Evolutionary conservation across 2,888 invertebrate species (phyloP), one percentile per base, ranked within the genome.

Genomic region (Steinernema scapterisci): DNA sequence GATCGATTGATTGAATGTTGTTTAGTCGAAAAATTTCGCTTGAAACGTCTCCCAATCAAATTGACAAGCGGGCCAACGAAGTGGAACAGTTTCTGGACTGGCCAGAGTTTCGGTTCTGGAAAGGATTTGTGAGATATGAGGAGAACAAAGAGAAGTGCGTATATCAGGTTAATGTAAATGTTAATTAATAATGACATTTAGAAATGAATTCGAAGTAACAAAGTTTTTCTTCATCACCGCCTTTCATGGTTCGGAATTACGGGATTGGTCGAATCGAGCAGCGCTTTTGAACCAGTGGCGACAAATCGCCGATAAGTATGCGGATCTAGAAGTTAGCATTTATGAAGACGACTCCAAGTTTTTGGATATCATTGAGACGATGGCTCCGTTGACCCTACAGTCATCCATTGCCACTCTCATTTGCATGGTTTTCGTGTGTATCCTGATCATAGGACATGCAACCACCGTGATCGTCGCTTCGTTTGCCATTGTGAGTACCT

Each of bases 41-140:
- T 27, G 63, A 63, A 31, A 27, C 63, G 3, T 63, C 63, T 9
- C 63, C 63, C 9, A 63, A 63, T n/a, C 63, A 63, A 31, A 27
- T 63, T 31, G 27, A 38, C 38, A 63, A 13, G 25, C 27, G 38
- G 6, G 31, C 63, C 73, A 82, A 84, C 71, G 86, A 86, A 71
- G 43, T 86, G 70, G 74, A 77, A 46, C 80, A 84, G 63, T 86
- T 86, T 75, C 77, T 86, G 21, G 79, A 81, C 45, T 86, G 86
- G 86, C 86, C 86, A 5, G 86, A 86, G 71, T 87, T 86, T 71
- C 79, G 81, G 13, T 86, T 84, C 75, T 86, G 86, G 86, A 81
- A 80, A 31, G 86, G 86, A 38, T 86, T 86, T 76, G 77, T 86
- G 70, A 80, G 71, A n/a, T 45, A 78, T 21, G 78, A 79, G 23